Evolutionary conservation across 2,888 invertebrate species (phyloP), one percentile per base, ranked within the genome.

Genomic region (Chrysomela aeneicollis): DNA sequence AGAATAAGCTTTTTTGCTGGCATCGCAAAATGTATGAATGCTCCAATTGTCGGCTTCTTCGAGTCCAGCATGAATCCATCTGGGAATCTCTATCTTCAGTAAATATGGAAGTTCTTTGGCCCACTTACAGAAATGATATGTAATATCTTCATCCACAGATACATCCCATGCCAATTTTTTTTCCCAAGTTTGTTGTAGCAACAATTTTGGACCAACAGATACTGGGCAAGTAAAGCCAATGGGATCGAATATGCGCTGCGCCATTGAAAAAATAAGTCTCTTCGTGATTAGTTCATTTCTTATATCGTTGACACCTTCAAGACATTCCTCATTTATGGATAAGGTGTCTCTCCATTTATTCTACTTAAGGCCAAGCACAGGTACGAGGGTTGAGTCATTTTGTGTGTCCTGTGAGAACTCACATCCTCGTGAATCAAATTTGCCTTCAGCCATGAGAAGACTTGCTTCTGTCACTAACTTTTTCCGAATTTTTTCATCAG

Each of bases 191-290:
- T 46, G 47, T 46, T 69, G 67, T 12, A 68, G 22, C 21, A 67
- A 26, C 19, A 69, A 18, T 49, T 69, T 71, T 5, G 71, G 65
- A 9, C 54, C 18, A 26, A 65, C 30, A 12, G 67, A 64, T n/a
- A 61, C 57, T 26, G 67, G 66, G 21, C 47, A 49, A n/a, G 61
- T 49, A 21, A 64, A 71, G 17, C 68, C 69, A 19, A 69, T 59
- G 5, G 63, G 64, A 46, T 65, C 68, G 18, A 70, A 68, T 17
- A 70, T 46, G n/a, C 53, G 53, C 21, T 70, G 64, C 4, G 66
- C 63, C 17, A 30, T 42, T 12, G 62, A 65, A 8, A 68, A 37
- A 12, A 65, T 60, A 9, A 52, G 6, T 51, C 59, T 42, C 22
- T 68, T 65, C 6, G 65, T 66, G 6, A 65, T 50, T 17, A 32